phyloP scores from a whole-genome alignment of 1,140 invertebrate genomes.

The Tetramorium parvispinum region DNA sequence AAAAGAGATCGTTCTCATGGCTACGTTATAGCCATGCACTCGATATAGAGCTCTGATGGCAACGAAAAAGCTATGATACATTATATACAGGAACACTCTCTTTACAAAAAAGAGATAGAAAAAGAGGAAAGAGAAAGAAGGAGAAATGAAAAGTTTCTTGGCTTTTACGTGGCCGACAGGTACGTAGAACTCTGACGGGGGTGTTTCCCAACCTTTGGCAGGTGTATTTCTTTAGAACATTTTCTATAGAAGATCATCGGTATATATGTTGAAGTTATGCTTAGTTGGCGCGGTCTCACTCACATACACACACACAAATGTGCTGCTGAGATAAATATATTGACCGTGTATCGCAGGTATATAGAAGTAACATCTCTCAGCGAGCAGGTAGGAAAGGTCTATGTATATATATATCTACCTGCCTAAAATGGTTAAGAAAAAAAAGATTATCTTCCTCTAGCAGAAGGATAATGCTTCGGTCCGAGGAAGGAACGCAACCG shows the following conservation, averaged over 20 bases:
- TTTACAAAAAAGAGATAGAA: not conserved
- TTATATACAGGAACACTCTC: constrained; percentile 50
- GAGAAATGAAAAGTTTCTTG: constrained; percentile 45
- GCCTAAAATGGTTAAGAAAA: constrained; percentile 55
- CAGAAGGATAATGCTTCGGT: not conserved
- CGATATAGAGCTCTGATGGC: not conserved
- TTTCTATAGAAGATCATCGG: constrained; percentile 53
- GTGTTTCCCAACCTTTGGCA: constrained; percentile 71
- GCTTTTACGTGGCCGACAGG: constrained; percentile 69
- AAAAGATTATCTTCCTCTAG: constrained; percentile 60
- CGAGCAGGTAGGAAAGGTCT: constrained; percentile 65
- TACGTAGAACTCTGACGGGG: constrained; percentile 33
- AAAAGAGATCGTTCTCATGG: constrained; percentile 44
- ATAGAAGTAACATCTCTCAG: constrained; percentile 27
- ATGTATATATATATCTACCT: constrained; percentile 54
- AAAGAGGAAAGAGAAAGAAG: not conserved
- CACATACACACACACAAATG: not conserved
- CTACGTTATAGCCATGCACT: constrained; percentile 14
- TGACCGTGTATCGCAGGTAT: constrained; percentile 59
- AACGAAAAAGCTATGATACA: constrained; percentile 59
- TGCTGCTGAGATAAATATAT: constrained; percentile 66
- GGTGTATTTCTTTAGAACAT: constrained; percentile 71
- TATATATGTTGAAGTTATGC: constrained; percentile 15
- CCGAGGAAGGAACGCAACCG: not conserved
- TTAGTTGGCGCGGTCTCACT: not conserved